These are phyloP conservation scores for Xestia sexstrigata DNA, from an alignment of 2,888 invertebrate species.

Conservation along the genomic window DNA sequence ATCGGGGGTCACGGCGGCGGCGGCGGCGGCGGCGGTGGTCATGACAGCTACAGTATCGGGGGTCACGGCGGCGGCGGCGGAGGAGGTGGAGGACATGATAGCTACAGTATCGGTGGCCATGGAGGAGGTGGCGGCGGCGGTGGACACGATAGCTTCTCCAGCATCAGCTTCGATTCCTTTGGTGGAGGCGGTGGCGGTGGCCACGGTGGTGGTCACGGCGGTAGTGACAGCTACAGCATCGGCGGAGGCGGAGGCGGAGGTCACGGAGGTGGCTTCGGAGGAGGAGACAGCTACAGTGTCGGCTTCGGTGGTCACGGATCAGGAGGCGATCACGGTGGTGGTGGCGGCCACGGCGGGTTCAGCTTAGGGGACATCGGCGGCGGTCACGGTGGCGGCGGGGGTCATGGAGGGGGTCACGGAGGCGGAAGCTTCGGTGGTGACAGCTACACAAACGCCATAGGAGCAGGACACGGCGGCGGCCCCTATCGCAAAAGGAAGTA, in stretches of 20 bases:
- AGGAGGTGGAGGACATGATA: slow-evolving; percentile 59
- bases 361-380: slow-evolving; percentile 69
- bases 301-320: slow-evolving; percentile 66
- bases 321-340: slow-evolving; percentile 67
- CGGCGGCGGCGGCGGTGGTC: slow-evolving; percentile 56
- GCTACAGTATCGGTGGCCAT: slow-evolving; percentile 60
- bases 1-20: slow-evolving; percentile 67
- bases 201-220: slow-evolving; percentile 59
- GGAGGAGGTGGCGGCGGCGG: slow-evolving; percentile 51
- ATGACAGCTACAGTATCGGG: slow-evolving; percentile 56
- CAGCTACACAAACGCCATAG: slow-evolving; percentile 84
- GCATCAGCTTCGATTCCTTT: too few relatives aligned
- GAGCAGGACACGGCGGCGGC: slow-evolving; percentile 88
- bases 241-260: slow-evolving; percentile 64
- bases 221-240: slow-evolving; percentile 54
- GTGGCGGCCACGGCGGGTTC: slow-evolving; percentile 74
- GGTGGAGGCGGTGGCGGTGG: slow-evolving; percentile 62
- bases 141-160: too few relatives aligned
- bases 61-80: slow-evolving; percentile 63
- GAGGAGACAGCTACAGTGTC: slow-evolving; percentile 60
- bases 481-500: slow-evolving; percentile 84
- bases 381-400: slow-evolving; percentile 73
- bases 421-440: slow-evolving; percentile 78
- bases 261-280: slow-evolving; percentile 68
- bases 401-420: slow-evolving; percentile 73